Percentiles rank a stretch among this genome's conserved stretches.
phyloP scores from a whole-genome alignment of 2,797 vertebrate species.

The Craterocephalus amniculus region DNA sequence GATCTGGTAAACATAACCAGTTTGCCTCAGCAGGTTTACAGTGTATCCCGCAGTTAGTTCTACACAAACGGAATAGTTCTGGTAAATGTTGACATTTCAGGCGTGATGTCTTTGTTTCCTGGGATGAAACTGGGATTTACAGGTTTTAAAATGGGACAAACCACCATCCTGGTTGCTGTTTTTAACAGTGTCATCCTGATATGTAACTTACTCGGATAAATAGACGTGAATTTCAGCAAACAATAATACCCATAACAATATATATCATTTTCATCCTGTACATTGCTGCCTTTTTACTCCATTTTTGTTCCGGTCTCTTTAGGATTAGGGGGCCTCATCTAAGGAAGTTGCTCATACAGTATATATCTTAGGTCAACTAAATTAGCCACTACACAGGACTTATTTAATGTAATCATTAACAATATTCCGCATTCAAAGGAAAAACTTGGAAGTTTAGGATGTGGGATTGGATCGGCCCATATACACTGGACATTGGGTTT shows the following conservation, averaged over 20 bases:
- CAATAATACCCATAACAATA: background rate
- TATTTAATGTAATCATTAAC: background rate
- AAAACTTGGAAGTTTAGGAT: background rate
- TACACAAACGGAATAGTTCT: conserved; percentile 18
- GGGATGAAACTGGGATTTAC: conserved; percentile 4
- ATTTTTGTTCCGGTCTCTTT: background rate
- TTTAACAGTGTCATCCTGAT: conserved; percentile 4
- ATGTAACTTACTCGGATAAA: background rate
- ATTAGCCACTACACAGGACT: background rate
- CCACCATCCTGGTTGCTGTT: conserved; percentile 11
- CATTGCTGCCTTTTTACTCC: background rate
- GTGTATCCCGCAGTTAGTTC: background rate
- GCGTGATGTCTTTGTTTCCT: conserved; percentile 5
- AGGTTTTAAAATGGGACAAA: conserved; percentile 17
- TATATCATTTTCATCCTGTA: background rate
- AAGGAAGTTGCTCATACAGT: background rate
- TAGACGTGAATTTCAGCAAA: conserved; percentile 19
- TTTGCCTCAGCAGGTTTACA: background rate
- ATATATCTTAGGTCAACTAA: background rate
- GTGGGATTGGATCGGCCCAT: background rate
- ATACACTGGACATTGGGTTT: background rate
- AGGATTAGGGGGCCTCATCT: background rate
- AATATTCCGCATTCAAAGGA: background rate
- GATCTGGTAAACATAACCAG: conserved; percentile 9
- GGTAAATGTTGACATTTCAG: conserved; percentile 7